A percentile compares a stretch with the other conserved stretches of the same genome.
Conservation (phyloP, 2,113 vertebrate species). For the Hyperopisus bebe region DNA sequence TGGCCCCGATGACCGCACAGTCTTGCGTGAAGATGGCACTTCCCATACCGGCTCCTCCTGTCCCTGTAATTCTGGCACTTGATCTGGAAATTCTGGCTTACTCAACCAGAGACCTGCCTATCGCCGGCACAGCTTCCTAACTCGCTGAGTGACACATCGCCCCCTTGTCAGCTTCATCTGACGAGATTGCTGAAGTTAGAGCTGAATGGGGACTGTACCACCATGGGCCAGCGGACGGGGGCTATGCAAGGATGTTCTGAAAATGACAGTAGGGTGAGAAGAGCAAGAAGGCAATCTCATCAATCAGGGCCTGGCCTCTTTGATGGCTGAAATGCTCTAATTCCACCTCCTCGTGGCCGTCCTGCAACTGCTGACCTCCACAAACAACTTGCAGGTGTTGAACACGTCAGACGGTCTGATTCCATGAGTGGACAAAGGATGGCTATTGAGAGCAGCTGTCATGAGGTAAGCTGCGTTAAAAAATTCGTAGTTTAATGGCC, state of each 20-base stretch:
- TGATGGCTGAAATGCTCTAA: background rate
- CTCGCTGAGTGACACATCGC: background rate
- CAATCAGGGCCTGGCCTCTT: background rate
- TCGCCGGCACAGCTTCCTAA: background rate
- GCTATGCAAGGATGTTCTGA: background rate
- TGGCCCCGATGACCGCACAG: background rate
- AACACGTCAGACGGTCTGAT: background rate
- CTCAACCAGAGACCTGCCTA: background rate
- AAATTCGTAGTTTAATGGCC: background rate
- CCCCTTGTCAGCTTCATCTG: background rate
- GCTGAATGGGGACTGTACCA: background rate
- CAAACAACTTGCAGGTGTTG: background rate
- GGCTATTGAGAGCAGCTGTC: background rate
- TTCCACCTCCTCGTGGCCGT: background rate
- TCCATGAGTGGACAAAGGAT: background rate
- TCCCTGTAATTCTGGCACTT: background rate
- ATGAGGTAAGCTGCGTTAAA: background rate
- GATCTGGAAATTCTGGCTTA: background rate
- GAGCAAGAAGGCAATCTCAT: background rate
- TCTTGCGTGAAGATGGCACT: background rate
- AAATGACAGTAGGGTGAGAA: background rate
- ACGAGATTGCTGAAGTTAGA: background rate
- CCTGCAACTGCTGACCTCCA: background rate
- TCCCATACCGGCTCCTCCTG: background rate
- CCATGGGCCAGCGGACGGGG: background rate